A percentile compares a stretch with the other conserved stretches of the same genome.
These are phyloP conservation scores for Athene cunicularia DNA, from an alignment of 2,113 vertebrate genomes.

Conservation along the genomic window DNA sequence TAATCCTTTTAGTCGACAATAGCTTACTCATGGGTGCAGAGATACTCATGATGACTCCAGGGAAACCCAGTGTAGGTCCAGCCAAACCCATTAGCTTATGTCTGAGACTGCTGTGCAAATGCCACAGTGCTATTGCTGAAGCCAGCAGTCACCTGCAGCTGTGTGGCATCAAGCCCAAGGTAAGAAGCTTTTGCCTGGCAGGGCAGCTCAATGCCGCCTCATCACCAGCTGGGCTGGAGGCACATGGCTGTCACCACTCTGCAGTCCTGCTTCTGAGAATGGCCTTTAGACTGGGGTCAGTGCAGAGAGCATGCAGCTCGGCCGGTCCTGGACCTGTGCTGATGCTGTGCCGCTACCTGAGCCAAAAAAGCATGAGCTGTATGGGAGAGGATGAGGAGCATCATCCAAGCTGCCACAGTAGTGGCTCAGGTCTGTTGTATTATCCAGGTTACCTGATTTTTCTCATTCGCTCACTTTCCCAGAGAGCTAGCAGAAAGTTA, in stretches of 20 bases:
- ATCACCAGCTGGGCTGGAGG: not conserved
- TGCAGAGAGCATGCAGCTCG: not conserved
- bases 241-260: fast-evolving
- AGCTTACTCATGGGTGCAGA: not conserved
- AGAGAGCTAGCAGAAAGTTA: not conserved
- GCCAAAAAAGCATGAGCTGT: not conserved
- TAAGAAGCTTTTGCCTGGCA: not conserved
- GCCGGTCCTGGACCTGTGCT: not conserved
- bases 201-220: not conserved
- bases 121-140: not conserved
- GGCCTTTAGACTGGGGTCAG: not conserved
- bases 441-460: not conserved
- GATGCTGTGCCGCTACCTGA: not conserved
- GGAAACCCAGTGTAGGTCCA: not conserved
- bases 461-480: not conserved
- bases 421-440: not conserved
- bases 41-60: not conserved
- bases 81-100: not conserved
- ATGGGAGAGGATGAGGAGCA: not conserved
- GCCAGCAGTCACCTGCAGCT: not conserved
- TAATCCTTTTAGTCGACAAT: not conserved
- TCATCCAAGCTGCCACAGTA: not conserved
- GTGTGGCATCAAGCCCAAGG: not conserved
- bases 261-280: not conserved
- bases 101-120: not conserved